Evolutionary conservation across 2,888 invertebrate genomes (phyloP).

Genomic region (Leucozona laternaria): DNA sequence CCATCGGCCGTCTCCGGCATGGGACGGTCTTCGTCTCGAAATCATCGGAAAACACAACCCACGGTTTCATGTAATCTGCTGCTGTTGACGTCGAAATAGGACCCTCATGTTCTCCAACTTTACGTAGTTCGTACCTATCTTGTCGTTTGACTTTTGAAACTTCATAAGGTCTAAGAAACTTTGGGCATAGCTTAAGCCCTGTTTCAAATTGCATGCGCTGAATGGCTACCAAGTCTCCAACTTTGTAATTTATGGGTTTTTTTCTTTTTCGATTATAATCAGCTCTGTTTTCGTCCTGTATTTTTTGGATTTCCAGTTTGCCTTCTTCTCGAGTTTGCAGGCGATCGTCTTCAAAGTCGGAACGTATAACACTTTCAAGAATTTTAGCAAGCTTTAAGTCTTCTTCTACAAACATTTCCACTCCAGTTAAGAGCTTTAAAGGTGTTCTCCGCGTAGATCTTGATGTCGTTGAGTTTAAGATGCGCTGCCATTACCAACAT

Average conservation of each 20-base stretch:
- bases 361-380: not conserved
- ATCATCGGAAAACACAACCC: too few relatives aligned
- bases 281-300: not conserved
- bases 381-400: not conserved
- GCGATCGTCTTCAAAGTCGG: not conserved
- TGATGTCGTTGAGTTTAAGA: too few relatives aligned
- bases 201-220: not conserved
- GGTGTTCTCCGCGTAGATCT: too few relatives aligned
- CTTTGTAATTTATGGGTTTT: not conserved
- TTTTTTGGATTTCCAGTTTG: too few relatives aligned
- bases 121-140: too few relatives aligned
- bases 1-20: too few relatives aligned
- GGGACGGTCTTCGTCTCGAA: too few relatives aligned
- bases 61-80: not conserved
- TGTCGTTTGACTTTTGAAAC: not conserved
- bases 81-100: not conserved
- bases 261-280: not conserved
- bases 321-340: not conserved
- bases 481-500: too few relatives aligned
- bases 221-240: not conserved
- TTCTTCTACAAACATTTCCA: not conserved
- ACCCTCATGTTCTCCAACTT: too few relatives aligned
- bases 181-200: not conserved
- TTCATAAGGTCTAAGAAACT: not conserved
- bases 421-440: not conserved